Percentiles rank a stretch among this genome's conserved stretches.
Conservation (phyloP, 2,797 vertebrate species). For the Helicolenus hilgendorfi region DNA sequence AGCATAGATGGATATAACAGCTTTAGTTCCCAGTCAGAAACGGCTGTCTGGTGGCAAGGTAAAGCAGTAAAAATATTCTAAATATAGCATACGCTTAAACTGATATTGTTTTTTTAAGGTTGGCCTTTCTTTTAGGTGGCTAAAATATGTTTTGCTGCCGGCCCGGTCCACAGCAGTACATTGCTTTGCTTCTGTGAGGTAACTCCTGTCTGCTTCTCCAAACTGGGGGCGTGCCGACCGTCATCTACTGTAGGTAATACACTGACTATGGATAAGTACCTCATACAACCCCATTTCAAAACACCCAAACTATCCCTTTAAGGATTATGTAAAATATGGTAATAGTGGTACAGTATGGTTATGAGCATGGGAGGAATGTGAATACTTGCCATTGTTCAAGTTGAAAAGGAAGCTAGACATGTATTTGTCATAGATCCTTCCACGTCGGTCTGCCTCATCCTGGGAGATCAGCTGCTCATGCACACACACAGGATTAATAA, state of each 20-base stretch:
- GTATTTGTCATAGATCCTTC: slow-evolving; percentile 99
- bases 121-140: too few relatives aligned
- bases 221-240: not conserved
- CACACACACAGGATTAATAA: slow-evolving; percentile 15
- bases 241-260: not conserved
- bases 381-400: slow-evolving; percentile 95
- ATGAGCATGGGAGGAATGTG: not conserved
- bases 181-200: not conserved
- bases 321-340: not conserved
- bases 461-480: slow-evolving; percentile 95
- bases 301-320: not conserved
- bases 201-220: not conserved
- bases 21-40: too few relatives aligned
- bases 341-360: not conserved
- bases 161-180: too few relatives aligned
- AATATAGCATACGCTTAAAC: too few relatives aligned
- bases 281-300: not conserved
- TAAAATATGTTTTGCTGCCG: too few relatives aligned
- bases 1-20: too few relatives aligned
- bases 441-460: slow-evolving; percentile 97
- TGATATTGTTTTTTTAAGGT: too few relatives aligned
- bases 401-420: slow-evolving; percentile 99
- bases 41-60: too few relatives aligned
- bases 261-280: not conserved
- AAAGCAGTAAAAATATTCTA: too few relatives aligned